Evolutionary conservation across 2,888 invertebrate species (phyloP).

Genomic region (Volucella inanis): DNA sequence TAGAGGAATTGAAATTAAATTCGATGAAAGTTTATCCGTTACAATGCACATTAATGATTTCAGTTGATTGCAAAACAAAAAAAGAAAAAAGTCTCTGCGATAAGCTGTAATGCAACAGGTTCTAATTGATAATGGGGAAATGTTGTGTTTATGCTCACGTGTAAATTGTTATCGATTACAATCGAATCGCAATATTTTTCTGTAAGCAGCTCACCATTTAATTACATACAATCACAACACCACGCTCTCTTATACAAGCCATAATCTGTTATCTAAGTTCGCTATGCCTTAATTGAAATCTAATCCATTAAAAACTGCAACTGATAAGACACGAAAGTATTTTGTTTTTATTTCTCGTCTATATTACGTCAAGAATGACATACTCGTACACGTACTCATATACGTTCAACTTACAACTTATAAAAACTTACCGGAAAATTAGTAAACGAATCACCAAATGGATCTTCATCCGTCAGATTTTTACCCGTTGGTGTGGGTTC

Average conservation of each 20-base stretch:
- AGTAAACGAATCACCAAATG: slow-evolving; percentile 90
- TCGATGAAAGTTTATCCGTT: too few relatives aligned
- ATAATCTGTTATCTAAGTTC: not conserved
- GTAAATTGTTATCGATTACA: too few relatives aligned
- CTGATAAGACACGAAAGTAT: slow-evolving; percentile 17
- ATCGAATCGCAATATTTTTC: not conserved
- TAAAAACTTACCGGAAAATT: slow-evolving; percentile 82
- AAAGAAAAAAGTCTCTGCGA: too few relatives aligned
- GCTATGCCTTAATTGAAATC: not conserved
- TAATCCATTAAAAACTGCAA: not conserved
- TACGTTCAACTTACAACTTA: not conserved
- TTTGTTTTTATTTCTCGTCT: slow-evolving; percentile 6
- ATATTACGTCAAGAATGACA: not conserved
- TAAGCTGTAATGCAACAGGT: too few relatives aligned
- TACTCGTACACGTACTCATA: not conserved
- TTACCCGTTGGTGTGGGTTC: slow-evolving; percentile 86
- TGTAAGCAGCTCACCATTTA: not conserved
- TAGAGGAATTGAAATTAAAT: too few relatives aligned
- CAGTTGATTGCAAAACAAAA: too few relatives aligned
- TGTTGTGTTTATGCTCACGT: too few relatives aligned
- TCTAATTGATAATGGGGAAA: too few relatives aligned
- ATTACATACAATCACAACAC: not conserved
- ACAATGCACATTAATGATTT: too few relatives aligned
- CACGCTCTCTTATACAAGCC: not conserved
- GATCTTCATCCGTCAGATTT: slow-evolving; percentile 85